Evolutionary conservation across 2,113 vertebrate species (phyloP).

Genomic region (Silurus meridionalis): DNA sequence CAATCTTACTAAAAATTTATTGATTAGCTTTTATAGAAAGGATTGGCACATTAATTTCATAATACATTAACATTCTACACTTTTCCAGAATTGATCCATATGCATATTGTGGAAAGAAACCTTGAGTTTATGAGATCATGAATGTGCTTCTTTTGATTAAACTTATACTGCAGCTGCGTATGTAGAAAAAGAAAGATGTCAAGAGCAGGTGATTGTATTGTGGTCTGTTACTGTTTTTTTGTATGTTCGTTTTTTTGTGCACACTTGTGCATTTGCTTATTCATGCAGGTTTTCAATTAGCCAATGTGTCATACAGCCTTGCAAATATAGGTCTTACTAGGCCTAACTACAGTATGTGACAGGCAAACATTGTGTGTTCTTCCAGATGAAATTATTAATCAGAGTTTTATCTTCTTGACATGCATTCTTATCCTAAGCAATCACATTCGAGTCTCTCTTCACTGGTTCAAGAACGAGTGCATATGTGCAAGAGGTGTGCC

Average conservation of each 20-base stretch:
- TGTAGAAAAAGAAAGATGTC: not conserved
- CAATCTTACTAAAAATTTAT: not conserved
- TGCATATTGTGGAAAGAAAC: not conserved
- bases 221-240: not conserved
- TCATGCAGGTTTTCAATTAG: not conserved
- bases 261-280: not conserved
- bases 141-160: not conserved
- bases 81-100: not conserved
- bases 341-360: not conserved
- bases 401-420: not conserved
- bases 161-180: conserved; percentile 1
- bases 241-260: not conserved
- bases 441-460: conserved; percentile 16
- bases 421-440: conserved; percentile 29
- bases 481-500: not conserved
- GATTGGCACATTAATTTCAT: not conserved
- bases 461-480: not conserved
- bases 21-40: not conserved
- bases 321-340: not conserved
- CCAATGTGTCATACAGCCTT: not conserved
- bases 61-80: not conserved
- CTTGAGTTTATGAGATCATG: not conserved
- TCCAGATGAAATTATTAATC: not conserved
- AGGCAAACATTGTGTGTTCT: not conserved
- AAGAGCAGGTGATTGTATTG: not conserved